Base-by-base conservation (phyloP, 2,113 vertebrate genomes). In the Piliocolobus tephrosceles region DNA sequence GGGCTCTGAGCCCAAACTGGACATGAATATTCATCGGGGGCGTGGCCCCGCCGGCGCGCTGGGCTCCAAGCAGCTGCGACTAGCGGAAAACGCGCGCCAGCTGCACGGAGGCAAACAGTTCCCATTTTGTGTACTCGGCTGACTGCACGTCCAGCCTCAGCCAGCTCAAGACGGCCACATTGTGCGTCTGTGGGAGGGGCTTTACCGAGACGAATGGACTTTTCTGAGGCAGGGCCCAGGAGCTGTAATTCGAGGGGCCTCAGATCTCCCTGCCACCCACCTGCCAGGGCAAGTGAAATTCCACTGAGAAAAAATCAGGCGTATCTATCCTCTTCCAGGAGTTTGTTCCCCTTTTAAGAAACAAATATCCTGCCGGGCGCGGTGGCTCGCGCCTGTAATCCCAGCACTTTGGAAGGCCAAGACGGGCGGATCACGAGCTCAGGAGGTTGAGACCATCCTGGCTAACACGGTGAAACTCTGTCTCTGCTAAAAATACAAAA, bases 21-120 rank as follows among this genome's bases (percentile, higher is more conserved):
- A 50, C 8, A 72, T 98, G 90, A 96, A 97, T 97, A 98, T 98
- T 98, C 90, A 97, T 83, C 6, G 25, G 40, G 73, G 90, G 94
- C 10, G 97, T 88, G 95, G 86, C 84, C 68, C 76, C 4, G 38
- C 55, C 80, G 47, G 43, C 18, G 0, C 2, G 38, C n/a, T 0
- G 3, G 2, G 32, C 75, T 91, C 79, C 55, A 0, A 58, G 93
- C 91, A 92, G 91, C 91, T 94, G 91, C 52, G 72, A 96, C 64
- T 45, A 0, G 50, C 75, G 72, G 89, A 94, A 95, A 96, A 89
- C 72, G 35, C 57, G 22, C 78, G 16, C 96, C 96, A 97, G 97
- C 96, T 92, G 97, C 88, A 12, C 10, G 30, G 57, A 10, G 73
- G 75, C 70, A n/a, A 96, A 94, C 84, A 96, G 90, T 85, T 85